Base-by-base conservation (phyloP, 2,888 invertebrate genomes). In the Paralinhomoeus sp. region DNA sequence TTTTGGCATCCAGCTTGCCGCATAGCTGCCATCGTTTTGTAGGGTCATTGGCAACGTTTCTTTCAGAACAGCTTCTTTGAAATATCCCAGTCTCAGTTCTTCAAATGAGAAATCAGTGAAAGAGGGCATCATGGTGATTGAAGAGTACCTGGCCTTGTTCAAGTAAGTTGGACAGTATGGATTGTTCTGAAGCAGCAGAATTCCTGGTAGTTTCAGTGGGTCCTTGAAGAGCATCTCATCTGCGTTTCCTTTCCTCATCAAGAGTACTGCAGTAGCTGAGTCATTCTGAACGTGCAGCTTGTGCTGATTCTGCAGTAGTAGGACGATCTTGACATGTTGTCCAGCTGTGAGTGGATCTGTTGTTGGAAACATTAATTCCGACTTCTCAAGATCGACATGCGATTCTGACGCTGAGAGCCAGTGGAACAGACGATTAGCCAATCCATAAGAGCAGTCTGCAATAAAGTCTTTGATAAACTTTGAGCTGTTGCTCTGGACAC, bases 71-170 rank as follows among this genome's bases (percentile, higher is more conserved):
- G 41, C 36, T 20, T 47, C 47, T 1, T 35, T 31, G 24, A 47
- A 42, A 31, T 41, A 45, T 27, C 37, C 53, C 47, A 56, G 60
- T 31, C 91, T 75, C 37, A 93, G 65, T 65, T 93, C 93, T 66
- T 93, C 93, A 64, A 91, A 87, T 0, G 87, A 87, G 60, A 80
- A 87, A 62, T 80, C 50, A 2, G 51, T 37, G 41, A 49, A 55
- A 54, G 77, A 78, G 72, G 82, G 82, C 85, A 91, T 89, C 64
- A 87, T 80, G 17, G 82, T 81, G 51, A 93, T 85, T 24, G 87
- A 78, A 65, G 85, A 80, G 67, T 84, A 93, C 24, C 55, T 49
- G 9, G 55, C 51, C 27, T 56, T 55, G 45, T 60, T 61, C 27
- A 55, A 38, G 34, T 54, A 51, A 7, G 55, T 50, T 9, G 57